Evolutionary conservation across 2,113 vertebrate species (phyloP).

Genomic region (Microcebus murinus): DNA sequence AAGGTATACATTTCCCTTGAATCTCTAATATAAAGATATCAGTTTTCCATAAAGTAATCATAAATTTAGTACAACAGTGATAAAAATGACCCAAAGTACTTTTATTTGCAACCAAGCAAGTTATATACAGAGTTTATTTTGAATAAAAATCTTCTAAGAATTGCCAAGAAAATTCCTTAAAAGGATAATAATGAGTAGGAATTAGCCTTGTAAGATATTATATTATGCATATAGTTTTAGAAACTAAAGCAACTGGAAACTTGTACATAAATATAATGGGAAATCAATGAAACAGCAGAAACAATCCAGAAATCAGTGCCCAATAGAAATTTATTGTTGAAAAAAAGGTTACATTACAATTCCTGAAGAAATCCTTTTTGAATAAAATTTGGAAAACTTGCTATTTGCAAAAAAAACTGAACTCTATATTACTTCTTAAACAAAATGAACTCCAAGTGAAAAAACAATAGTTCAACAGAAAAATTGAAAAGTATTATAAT

Average conservation of each 20-base stretch:
- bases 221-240: neutral
- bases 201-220: neutral
- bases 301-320: neutral
- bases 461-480: neutral
- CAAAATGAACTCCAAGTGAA: neutral
- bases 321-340: neutral
- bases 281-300: neutral
- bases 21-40: neutral
- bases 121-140: neutral
- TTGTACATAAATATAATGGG: neutral
- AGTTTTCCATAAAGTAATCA: neutral
- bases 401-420: neutral
- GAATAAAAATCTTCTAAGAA: neutral
- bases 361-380: neutral
- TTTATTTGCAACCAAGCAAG: neutral
- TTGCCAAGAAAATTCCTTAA: neutral
- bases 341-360: neutral
- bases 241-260: neutral
- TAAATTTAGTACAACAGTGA: neutral
- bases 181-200: neutral
- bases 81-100: neutral
- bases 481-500: neutral
- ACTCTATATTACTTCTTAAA: neutral
- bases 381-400: neutral
- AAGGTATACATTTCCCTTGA: neutral